Base-by-base conservation (phyloP, 2,113 vertebrate genomes). In the Oryzias javanicus region DNA sequence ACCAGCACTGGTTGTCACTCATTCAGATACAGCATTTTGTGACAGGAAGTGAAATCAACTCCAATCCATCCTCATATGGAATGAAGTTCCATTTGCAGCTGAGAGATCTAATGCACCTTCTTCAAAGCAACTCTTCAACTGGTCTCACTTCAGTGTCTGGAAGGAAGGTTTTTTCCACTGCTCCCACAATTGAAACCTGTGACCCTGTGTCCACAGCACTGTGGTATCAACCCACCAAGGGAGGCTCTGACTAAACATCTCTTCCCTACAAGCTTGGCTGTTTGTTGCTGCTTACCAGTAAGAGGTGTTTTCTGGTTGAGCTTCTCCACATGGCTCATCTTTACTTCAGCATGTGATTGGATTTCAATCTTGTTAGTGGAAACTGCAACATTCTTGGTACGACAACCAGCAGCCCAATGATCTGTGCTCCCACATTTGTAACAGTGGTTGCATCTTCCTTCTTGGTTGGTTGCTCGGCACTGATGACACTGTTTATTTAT, bases 371-470 rank as follows among this genome's bases (percentile, higher is more conserved):
- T 60, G 15, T 17, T 52, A 1, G 24, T 46, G 2, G 5, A n/a
- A 15, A 45, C 46, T 49, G 50, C 3, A 15, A 8, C 40, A 1
- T 13, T 54, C 0, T 6, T n/a, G 0, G 27, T 27, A 6, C 4
- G 27, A 27, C 58, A 44, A 2, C 67, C 45, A 12, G 18, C 2
- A 14, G 55, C 59, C 59, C 54, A 67, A 4, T 75, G 66, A 4
- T 56, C 42, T 14, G n/a, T n/a, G 49, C 57, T 50, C 14, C 49
- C 49, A 25, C 49, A 44, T 6, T 67, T 70, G 6, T 46, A 64
- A 22, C 54, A 72, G 50, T 72, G 74, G 4, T 35, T 2, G 40
- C 63, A 72, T 17, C 4, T 70, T 6, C 45, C 18, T n/a, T n/a
- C n/a, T 15, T 17, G 50, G 10, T 71, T 75, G 1, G 58, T 48